A percentile compares a stretch with the other conserved stretches of the same genome.
These are phyloP conservation scores for Hanleya hanleyi DNA, from an alignment of 2,888 invertebrate species.

Conservation along the genomic window DNA sequence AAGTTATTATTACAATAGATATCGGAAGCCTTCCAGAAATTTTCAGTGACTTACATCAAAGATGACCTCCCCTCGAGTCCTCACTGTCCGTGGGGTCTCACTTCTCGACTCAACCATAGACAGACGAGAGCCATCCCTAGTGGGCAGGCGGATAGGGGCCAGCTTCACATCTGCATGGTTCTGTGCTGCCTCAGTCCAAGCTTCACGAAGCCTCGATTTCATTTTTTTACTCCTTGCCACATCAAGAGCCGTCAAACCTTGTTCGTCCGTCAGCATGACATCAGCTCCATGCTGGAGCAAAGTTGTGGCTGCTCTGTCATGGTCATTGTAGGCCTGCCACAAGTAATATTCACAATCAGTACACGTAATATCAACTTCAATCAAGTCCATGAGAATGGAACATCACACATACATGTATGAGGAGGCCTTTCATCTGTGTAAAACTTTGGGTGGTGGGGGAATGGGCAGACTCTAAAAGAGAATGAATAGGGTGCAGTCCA, in stretches of 20 bases:
- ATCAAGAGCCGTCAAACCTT: slow-evolving; percentile 67
- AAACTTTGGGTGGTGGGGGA: too few relatives aligned
- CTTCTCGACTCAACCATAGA: slow-evolving; percentile 36
- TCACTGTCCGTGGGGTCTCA: slow-evolving; percentile 38
- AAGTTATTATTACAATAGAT: too few relatives aligned
- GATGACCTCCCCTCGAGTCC: slow-evolving; percentile 58
- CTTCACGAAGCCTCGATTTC: slow-evolving; percentile 60
- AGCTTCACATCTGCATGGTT: slow-evolving; percentile 41
- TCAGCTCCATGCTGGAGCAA: slow-evolving; percentile 67
- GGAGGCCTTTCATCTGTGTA: too few relatives aligned
- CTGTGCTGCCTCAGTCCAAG: slow-evolving; percentile 63
- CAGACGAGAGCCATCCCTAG: slow-evolving; percentile 26
- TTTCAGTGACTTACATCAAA: slow-evolving; percentile 70
- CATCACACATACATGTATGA: too few relatives aligned
- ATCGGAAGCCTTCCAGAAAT: too few relatives aligned
- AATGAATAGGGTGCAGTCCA: too few relatives aligned
- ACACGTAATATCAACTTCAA: too few relatives aligned
- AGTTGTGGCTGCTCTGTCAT: slow-evolving; percentile 58
- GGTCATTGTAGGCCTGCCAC: slow-evolving; percentile 67
- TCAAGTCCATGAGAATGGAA: too few relatives aligned
- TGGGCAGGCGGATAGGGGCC: slow-evolving; percentile 51
- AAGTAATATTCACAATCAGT: too few relatives aligned
- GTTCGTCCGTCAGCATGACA: slow-evolving; percentile 65
- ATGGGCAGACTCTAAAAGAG: too few relatives aligned
- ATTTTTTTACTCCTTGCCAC: slow-evolving; percentile 67